Evolutionary conservation across 2,113 vertebrate species (phyloP).

Genomic region (Charina bottae): DNA sequence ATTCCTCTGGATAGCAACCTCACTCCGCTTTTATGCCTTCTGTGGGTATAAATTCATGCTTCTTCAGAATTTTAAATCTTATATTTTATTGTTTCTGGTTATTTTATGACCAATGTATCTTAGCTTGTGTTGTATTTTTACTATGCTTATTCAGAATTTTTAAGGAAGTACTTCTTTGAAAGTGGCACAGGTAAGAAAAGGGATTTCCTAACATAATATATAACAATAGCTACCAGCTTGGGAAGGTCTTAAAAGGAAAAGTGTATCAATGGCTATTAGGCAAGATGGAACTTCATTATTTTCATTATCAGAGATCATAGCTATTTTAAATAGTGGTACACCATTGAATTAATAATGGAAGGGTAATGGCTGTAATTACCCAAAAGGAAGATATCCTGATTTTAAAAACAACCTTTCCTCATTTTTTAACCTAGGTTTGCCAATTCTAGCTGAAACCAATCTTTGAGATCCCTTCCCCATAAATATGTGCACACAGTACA

Average conservation of each 20-base stretch:
- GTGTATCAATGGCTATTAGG: neutral
- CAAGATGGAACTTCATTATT: neutral
- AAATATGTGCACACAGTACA: neutral
- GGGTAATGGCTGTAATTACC: neutral
- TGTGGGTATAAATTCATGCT: neutral
- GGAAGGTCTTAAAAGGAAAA: neutral
- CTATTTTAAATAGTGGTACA: neutral
- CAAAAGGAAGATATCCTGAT: neutral
- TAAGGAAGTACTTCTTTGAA: neutral
- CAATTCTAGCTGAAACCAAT: neutral
- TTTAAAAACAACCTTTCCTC: neutral
- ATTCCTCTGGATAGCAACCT: neutral
- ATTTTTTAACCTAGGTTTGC: neutral
- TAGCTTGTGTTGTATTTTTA: neutral
- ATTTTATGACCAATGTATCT: neutral
- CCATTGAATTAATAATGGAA: conserved; percentile 1
- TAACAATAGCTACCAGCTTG: neutral
- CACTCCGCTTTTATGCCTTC: neutral
- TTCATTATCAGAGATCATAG: neutral
- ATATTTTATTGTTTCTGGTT: neutral
- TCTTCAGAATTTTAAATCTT: neutral
- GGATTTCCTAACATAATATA: neutral
- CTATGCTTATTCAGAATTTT: neutral
- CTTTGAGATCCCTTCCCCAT: neutral
- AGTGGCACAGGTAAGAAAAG: neutral